Evolutionary conservation across 1,140 invertebrate genomes (phyloP).

Genomic region (Dreissena polymorpha): DNA sequence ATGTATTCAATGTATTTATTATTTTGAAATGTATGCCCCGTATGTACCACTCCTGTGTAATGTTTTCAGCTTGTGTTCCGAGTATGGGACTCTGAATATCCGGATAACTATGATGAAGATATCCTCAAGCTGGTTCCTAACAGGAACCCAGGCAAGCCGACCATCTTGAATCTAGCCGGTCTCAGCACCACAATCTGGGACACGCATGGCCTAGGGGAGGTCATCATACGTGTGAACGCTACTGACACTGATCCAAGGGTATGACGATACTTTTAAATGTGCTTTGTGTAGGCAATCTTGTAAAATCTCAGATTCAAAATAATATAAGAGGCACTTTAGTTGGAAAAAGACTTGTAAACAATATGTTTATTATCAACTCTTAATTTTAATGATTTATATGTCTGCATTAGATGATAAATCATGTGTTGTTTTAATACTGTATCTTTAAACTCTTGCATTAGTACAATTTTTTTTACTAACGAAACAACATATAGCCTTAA

Average conservation of each 20-base stretch:
- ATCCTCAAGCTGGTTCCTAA: constrained; percentile 41
- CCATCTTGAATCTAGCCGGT: constrained; percentile 81
- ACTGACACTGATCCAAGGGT: constrained; percentile 36
- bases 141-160: constrained; percentile 52
- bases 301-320: too few species aligned
- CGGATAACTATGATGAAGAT: constrained; percentile 84
- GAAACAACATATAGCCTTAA: too few species aligned
- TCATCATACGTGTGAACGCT: constrained; percentile 36
- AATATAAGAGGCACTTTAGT: background rate
- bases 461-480: too few species aligned
- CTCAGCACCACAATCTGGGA: constrained; percentile 90
- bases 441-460: too few species aligned
- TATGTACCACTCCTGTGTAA: too few species aligned
- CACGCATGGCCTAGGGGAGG: constrained; percentile 51
- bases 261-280: background rate
- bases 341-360: too few species aligned
- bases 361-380: too few species aligned
- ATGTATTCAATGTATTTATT: too few species aligned
- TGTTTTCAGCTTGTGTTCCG: constrained; percentile 85
- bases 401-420: too few species aligned
- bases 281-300: background rate
- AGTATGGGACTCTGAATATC: constrained; percentile 92
- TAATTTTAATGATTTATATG: too few species aligned
- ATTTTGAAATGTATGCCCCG: too few species aligned
- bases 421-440: too few species aligned